phyloP scores from a whole-genome alignment of 2,113 vertebrate species.

The Poeciliopsis occidentalis region DNA sequence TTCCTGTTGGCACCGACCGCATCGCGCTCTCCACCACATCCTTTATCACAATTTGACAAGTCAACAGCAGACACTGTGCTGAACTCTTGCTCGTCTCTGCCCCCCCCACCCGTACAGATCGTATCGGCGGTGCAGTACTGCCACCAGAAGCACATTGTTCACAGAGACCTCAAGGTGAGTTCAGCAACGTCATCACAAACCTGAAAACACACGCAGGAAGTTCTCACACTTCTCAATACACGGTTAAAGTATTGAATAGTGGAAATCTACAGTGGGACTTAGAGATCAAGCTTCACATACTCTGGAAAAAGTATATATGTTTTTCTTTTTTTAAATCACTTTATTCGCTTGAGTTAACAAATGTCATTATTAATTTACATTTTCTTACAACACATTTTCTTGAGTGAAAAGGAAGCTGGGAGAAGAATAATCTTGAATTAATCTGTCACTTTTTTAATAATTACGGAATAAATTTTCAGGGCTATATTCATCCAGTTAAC shows the following conservation, averaged over 20 bases:
- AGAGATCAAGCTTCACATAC: background rate
- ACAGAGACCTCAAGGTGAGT: slow-evolving; percentile 97
- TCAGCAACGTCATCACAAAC: background rate
- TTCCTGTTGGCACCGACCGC: slow-evolving; percentile 44
- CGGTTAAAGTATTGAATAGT: background rate
- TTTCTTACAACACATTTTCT: too few relatives aligned
- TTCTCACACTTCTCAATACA: background rate
- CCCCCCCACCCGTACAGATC: slow-evolving; percentile 81
- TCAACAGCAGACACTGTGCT: slow-evolving; percentile 2
- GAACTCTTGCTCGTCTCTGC: slow-evolving; percentile 6
- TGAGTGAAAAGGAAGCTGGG: too few relatives aligned
- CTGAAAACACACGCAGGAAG: background rate
- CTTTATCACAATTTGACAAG: slow-evolving; percentile 31
- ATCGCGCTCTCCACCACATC: slow-evolving; percentile 45
- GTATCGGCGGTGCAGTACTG: slow-evolving; percentile 99
- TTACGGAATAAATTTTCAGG: too few relatives aligned
- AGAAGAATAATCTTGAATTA: too few relatives aligned
- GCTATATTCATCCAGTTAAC: too few relatives aligned
- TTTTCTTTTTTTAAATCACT: background rate
- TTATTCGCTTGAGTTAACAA: too few relatives aligned
- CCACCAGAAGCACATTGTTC: slow-evolving; percentile 98
- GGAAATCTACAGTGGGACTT: background rate
- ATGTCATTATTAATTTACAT: too few relatives aligned
- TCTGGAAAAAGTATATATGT: too few relatives aligned
- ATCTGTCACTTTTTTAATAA: too few relatives aligned